A percentile compares a stretch with the other conserved stretches of the same genome.
These are phyloP conservation scores for Rhagoletis pomonella DNA, from an alignment of 1,140 invertebrate species.

Conservation along the genomic window DNA sequence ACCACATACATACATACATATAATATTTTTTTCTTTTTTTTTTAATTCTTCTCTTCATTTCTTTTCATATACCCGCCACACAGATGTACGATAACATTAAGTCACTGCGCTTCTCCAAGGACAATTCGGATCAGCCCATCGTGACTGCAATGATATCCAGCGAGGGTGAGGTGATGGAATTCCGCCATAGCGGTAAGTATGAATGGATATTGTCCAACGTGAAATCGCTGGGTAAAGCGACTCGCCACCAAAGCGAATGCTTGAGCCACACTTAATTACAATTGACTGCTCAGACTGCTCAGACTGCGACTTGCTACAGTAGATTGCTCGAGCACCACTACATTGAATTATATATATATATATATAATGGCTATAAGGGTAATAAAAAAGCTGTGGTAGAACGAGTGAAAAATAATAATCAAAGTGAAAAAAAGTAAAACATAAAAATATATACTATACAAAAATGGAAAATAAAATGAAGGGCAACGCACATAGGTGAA, in stretches of 20 bases:
- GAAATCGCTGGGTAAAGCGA: not conserved
- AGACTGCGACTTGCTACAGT: not conserved
- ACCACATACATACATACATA: not conserved
- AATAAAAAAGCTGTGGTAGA: too few relatives aligned
- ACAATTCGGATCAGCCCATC: conserved; percentile 78
- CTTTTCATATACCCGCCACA: not conserved
- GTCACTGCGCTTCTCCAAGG: conserved; percentile 80
- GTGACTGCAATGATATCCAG: conserved; percentile 88
- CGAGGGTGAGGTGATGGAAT: conserved; percentile 92
- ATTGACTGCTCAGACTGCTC: conserved; percentile 15
- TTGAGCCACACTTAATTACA: conserved; percentile 33
- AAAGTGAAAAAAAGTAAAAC: not conserved
- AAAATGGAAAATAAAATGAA: conserved; percentile 3
- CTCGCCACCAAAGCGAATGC: not conserved
- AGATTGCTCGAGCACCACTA: conserved; percentile 22
- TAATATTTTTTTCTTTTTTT: not conserved
- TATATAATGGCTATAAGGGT: not conserved
- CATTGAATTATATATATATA: conserved; percentile 6
- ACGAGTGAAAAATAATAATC: not conserved
- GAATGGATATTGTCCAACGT: not conserved
- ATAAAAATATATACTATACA: conserved; percentile 13
- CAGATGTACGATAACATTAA: conserved; percentile 94
- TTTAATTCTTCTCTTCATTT: not conserved
- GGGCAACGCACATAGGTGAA: not conserved
- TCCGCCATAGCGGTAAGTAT: conserved; percentile 77